These are phyloP conservation scores for Ostrea edulis DNA, from an alignment of 1,140 invertebrate genomes.

Conservation along the genomic window DNA sequence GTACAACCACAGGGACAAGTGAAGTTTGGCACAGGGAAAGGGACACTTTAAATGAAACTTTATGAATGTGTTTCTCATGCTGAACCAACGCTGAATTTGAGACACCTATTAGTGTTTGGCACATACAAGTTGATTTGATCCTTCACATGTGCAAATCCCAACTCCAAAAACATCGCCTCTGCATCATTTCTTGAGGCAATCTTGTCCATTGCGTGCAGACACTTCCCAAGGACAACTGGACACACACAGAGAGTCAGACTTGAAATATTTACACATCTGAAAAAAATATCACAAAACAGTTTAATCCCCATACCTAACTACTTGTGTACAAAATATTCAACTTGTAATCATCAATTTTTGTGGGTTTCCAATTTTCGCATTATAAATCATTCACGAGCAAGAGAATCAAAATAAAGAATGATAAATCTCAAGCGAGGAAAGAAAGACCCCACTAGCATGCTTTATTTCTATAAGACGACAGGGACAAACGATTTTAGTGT, in stretches of 20 bases:
- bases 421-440: too few relatives aligned
- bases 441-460: too few relatives aligned
- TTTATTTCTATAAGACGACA: too few relatives aligned
- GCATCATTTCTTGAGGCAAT: neutral
- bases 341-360: too few relatives aligned
- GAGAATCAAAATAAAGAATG: too few relatives aligned
- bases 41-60: neutral
- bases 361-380: too few relatives aligned
- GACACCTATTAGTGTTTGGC: too few relatives aligned
- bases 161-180: neutral
- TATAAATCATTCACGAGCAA: too few relatives aligned
- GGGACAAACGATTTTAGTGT: too few relatives aligned
- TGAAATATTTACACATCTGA: constrained; percentile 44
- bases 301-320: too few relatives aligned
- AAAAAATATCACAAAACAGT: neutral
- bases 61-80: neutral
- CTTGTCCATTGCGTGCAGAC: constrained; percentile 14
- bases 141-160: neutral
- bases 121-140: too few relatives aligned
- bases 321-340: too few relatives aligned
- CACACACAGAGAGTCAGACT: neutral
- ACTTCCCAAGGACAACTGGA: constrained; percentile 28
- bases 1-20: neutral
- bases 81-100: neutral
- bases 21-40: neutral